A percentile compares a stretch with the other conserved stretches of the same genome.
Evolutionary conservation across 2,113 vertebrate species (phyloP).

Genomic region (Lagenorhynchus albirostris): DNA sequence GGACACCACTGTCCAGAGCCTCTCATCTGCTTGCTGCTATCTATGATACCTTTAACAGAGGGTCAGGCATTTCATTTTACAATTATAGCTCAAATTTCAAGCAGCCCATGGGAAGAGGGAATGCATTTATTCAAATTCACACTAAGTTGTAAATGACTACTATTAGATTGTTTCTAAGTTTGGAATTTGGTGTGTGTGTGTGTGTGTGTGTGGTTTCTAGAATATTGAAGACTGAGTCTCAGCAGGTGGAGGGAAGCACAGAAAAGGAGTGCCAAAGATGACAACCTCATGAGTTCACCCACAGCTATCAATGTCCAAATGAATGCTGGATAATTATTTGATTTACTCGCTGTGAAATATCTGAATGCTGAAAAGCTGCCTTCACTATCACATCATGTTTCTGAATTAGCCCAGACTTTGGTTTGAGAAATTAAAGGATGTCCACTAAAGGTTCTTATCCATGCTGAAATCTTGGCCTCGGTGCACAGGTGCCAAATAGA

Average conservation of each 20-base stretch:
- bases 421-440: slow-evolving; percentile 2
- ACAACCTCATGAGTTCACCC: background rate
- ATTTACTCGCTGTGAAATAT: slow-evolving; percentile 17
- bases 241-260: background rate
- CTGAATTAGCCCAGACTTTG: background rate
- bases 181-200: background rate
- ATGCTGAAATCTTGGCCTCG: background rate
- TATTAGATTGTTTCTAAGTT: slow-evolving; percentile 17
- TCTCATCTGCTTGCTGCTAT: background rate
- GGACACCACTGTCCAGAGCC: background rate
- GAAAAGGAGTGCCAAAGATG: background rate
- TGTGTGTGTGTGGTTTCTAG: background rate
- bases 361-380: background rate
- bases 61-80: background rate
- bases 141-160: slow-evolving; percentile 4
- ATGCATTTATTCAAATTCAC: slow-evolving; percentile 38
- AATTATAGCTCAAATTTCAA: slow-evolving; percentile 1
- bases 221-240: background rate
- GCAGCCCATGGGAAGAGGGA: background rate
- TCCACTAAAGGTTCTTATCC: background rate
- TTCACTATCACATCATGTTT: slow-evolving; percentile 11
- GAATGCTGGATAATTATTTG: background rate
- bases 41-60: slow-evolving; percentile 21
- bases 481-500: background rate
- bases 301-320: background rate